phyloP scores from a whole-genome alignment of 2,113 vertebrate genomes.

The Chloropsis hardwickii region DNA sequence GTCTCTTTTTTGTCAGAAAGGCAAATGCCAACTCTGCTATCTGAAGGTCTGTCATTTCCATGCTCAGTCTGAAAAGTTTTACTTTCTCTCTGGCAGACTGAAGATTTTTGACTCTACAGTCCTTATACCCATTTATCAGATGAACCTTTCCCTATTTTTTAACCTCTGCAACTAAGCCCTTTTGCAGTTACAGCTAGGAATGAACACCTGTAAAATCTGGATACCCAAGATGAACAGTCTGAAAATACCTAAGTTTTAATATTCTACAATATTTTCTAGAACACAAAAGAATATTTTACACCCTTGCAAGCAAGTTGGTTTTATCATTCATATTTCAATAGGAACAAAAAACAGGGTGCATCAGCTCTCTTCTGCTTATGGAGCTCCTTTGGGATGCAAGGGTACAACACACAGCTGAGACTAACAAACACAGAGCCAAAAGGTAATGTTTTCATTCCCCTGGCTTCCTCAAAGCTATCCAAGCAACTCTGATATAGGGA shows the following conservation, averaged over 20 bases:
- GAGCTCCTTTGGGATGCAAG: not conserved
- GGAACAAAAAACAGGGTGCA: not conserved
- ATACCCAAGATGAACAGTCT: not conserved
- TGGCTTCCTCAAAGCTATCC: not conserved
- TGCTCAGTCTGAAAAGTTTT: not conserved
- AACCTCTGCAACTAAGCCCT: not conserved
- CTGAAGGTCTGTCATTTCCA: not conserved
- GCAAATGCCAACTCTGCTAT: not conserved
- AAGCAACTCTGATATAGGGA: not conserved
- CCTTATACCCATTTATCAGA: not conserved
- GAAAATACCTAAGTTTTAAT: not conserved
- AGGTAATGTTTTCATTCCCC: not conserved
- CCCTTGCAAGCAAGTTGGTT: not conserved
- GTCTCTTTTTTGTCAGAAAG: not conserved
- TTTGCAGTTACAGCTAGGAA: not conserved
- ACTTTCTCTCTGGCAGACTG: not conserved
- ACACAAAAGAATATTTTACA: not conserved
- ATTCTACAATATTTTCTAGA: not conserved
- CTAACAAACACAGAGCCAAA: not conserved
- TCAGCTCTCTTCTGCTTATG: not conserved
- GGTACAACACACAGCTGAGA: not conserved
- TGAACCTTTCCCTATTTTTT: not conserved
- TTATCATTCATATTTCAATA: not conserved
- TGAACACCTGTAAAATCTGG: not conserved
- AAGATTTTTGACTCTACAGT: not conserved